phyloP scores from a whole-genome alignment of 2,888 invertebrate genomes.

The Cataglyphis cursor region DNA sequence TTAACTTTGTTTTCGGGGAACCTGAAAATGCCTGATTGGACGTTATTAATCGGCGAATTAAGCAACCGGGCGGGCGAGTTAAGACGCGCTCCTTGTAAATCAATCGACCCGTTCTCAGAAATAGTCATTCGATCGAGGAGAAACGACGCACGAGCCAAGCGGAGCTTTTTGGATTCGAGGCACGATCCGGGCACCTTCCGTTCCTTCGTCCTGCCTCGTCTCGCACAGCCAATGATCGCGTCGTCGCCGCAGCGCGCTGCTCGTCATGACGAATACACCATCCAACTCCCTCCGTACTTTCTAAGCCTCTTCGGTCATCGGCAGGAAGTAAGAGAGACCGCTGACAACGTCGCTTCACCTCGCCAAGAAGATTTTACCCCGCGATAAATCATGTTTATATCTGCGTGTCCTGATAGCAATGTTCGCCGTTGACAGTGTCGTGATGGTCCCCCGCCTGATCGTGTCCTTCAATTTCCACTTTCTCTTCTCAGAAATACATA shows the following conservation, averaged over 20 bases:
- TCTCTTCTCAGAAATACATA: not conserved
- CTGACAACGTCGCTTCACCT: constrained; percentile 32
- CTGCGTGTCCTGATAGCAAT: not conserved
- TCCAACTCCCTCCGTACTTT: constrained; percentile 69
- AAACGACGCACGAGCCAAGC: constrained; percentile 63
- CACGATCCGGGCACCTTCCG: constrained; percentile 84
- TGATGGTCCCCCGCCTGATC: not conserved
- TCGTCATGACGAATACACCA: constrained; percentile 68
- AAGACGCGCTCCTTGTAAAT: constrained; percentile 70
- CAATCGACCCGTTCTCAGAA: constrained; percentile 70
- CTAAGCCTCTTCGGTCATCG: constrained; percentile 67
- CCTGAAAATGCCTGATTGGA: constrained; percentile 57
- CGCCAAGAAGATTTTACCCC: constrained; percentile 53
- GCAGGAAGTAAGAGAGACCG: constrained; percentile 68
- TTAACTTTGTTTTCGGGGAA: constrained; percentile 38
- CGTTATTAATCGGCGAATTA: constrained; percentile 61
- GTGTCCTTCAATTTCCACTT: not conserved
- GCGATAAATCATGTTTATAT: constrained; percentile 24
- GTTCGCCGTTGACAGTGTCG: not conserved
- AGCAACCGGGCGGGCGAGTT: constrained; percentile 48
- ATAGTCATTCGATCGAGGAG: constrained; percentile 60
- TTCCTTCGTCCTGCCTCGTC: constrained; percentile 73
- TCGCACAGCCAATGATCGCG: constrained; percentile 64
- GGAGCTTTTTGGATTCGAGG: constrained; percentile 80
- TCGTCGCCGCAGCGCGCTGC: not conserved